Evolutionary conservation across 2,797 vertebrate genomes (phyloP).

Genomic region (Halcyon chelicuti): DNA sequence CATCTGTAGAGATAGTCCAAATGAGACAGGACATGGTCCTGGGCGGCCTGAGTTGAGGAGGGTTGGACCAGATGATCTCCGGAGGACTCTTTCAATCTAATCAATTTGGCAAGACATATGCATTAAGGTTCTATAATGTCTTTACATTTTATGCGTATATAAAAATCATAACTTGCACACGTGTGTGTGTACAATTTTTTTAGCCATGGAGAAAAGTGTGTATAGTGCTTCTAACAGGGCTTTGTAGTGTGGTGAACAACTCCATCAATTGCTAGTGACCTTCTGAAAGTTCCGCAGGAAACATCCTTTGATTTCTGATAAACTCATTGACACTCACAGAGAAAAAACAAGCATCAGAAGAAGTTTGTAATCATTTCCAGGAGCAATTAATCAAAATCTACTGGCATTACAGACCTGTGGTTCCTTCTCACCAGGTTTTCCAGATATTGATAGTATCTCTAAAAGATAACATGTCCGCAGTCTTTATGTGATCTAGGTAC

Average conservation of each 20-base stretch:
- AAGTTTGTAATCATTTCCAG: neutral
- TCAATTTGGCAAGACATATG: neutral
- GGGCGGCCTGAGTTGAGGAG: neutral
- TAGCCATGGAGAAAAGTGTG: neutral
- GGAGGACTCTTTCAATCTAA: neutral
- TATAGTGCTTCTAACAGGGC: neutral
- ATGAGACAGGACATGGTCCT: neutral
- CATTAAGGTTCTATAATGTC: neutral
- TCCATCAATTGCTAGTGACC: neutral
- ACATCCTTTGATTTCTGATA: neutral
- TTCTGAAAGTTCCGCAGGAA: neutral
- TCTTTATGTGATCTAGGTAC: neutral
- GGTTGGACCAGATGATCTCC: neutral
- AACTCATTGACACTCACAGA: neutral
- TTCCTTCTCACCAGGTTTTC: accelerated
- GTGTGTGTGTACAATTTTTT: neutral
- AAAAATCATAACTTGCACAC: neutral
- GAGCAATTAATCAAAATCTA: neutral
- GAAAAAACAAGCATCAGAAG: neutral
- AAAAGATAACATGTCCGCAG: accelerated
- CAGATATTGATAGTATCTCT: neutral
- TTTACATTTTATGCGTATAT: neutral
- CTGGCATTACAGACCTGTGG: neutral
- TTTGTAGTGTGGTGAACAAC: neutral
- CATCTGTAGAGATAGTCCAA: neutral